Base-by-base conservation (phyloP, 1,140 invertebrate genomes). In the Apis laboriosa region DNA sequence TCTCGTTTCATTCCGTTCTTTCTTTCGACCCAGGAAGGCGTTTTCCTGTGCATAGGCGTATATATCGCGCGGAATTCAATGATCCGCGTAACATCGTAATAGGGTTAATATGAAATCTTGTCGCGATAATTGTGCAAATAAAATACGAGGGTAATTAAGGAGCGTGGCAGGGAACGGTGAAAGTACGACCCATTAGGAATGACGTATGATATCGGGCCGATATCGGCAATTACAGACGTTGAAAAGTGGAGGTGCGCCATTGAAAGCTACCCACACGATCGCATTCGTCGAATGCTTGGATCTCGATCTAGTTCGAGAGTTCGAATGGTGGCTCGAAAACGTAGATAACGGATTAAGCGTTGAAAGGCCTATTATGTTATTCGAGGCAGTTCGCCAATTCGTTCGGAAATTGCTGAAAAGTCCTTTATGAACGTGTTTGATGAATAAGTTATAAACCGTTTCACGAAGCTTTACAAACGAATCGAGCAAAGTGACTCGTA, bases 111-210 rank as follows among this genome's bases (percentile, higher is more conserved):
- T 17, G 74, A 53, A 28, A 66, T 66, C 49, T 49, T 64, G 61
- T 76, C 53, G 43, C 34, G 49, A 53, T 55, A 76, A 76, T 76
- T 64, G 49, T 34, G 53, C n/a, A 28, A 64, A 63, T 76, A 64
- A 76, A 64, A 28, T 76, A 53, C 61, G 60, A 64, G 74, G 74
- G 24, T 66, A 77, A 77, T 77, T 77, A 77, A 55, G 61, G 74
- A 51, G 61, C 17, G 15, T 15, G 49, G 49, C n/a, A 13, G 34
- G 60, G 55, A 28, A 76, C 61, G 74, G 74, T 76, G 74, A 76
- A 76, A 76, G 74, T 66, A 64, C 61, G 17, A 76, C 66, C 49
- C 74, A 76, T 76, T 76, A 76, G 49, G 74, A 64, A 64, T 64
- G 74, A 66, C 49, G 61, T 76, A 64, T 34, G 74, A 28, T 66